Base-by-base conservation (phyloP, 2,113 vertebrate species). In the Neoarius graeffei region DNA sequence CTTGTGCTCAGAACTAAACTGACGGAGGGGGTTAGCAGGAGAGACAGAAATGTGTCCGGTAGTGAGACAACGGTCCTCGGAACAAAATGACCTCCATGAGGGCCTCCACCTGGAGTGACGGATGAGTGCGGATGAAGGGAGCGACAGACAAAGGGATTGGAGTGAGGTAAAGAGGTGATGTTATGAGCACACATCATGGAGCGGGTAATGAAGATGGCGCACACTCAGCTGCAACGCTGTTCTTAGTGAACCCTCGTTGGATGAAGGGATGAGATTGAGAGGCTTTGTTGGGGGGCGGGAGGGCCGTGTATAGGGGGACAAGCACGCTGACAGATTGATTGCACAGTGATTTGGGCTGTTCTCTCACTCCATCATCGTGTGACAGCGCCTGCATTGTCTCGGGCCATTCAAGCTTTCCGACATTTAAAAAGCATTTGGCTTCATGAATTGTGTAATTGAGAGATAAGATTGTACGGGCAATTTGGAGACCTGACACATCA, bases 401-500 rank as follows among this genome's bases (percentile, higher is more conserved):
- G 14, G 62, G 23, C 20, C 8, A 23, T 52, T 79, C 79, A 86
- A 30, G 20, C 66, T 80, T 87, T 87, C 64, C 4, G 19, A 79
- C 88, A 79, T 89, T 42, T 89, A 90, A 86, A 90, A 87, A 91
- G 57, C 42, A 87, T 90, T 91, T 90, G 83, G 85, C 81, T 86
- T 88, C 83, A 89, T 89, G 88, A 89, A 88, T 64, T 77, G 83
- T 56, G 77, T 83, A 90, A 90, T 86, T 59, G 73, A 56, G 86
- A 52, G 52, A 20, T 69, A 60, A 30, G 35, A 25, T 15, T 52
- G 83, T 13, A 50, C 14, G 20, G 59, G 27, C 71, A 69, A 89
- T 87, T 89, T 86, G 54, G 79, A 73, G 71, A 80, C 64, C 50
- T 71, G 77, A 80, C 88, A 66, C 10, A 11, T 57, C 85, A 83